Base-by-base conservation (phyloP, 2,888 invertebrate species). In the Lithodes maja region DNA sequence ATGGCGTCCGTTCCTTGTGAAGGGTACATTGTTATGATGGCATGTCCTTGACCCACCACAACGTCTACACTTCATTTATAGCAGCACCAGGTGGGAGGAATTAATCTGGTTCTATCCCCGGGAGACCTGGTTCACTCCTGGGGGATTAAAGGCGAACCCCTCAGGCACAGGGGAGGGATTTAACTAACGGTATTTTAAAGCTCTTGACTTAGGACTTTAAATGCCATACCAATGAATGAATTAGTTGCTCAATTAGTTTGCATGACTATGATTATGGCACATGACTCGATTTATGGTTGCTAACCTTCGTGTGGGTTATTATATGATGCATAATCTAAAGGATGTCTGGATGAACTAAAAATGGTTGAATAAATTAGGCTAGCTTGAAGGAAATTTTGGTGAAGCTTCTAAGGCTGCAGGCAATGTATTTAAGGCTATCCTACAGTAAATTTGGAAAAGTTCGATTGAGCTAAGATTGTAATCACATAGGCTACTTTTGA, bases 11-110 rank as follows among this genome's bases (percentile, higher is more conserved):
- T 85, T 79, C 17, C 17, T 55, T 79, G 79, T 68, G 79, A 33
- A 69, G 79, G 85, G 68, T 68, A 85, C 85, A 55, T 75, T 85
- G 85, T 89, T 80, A 81, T 89, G 88, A 89, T 84, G 54, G 52
- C 61, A 71, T 84, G 83, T 79, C 88, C 88, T 89, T 89, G 85
- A 89, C 88, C 85, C 78, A 69, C 74, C 87, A 77, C 85, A 75
- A 49, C 85, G 1, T 7, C 68, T 17, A 50, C 68, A 68, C n/a
- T 52, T 1, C 15, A 77, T 52, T 52, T 78, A 53, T 50, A 17
- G 2, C 85, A 79, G 12, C 12, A 50, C 33, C 15, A 69, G 69
- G 69, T 85, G 69, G 71, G 71, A 71, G 71, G 71, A 71, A n/a
- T 71, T 12, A 61, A 61, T 61, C 61, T 7, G 12, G 12, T 61